Percentiles rank a stretch among this genome's conserved stretches.
These are phyloP conservation scores for Apocheima hispidaria DNA, from an alignment of 2,888 invertebrate genomes.

Conservation along the genomic window DNA sequence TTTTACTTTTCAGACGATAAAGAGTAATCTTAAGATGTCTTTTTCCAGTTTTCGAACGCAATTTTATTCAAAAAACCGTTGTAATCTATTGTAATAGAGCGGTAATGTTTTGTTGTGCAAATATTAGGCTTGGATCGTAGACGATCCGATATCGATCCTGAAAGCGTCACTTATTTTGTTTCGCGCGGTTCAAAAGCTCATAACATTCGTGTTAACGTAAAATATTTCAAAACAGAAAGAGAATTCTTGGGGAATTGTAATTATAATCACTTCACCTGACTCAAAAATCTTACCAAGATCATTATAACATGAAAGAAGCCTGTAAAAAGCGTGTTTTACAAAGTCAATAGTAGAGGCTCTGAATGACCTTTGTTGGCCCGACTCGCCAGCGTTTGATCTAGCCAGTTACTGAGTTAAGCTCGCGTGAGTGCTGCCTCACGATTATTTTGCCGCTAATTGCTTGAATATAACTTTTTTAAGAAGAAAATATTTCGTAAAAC, in stretches of 20 bases:
- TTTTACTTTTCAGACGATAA: neutral
- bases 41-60: neutral
- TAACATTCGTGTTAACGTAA: neutral
- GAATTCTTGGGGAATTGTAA: neutral
- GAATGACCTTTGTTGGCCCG: conserved; percentile 30
- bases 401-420: conserved; percentile 14
- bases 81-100: conserved; percentile 7
- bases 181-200: conserved; percentile 33
- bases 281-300: neutral
- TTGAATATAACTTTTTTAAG: conserved; percentile 15
- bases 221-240: neutral
- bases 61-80: conserved; percentile 22
- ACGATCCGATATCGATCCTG: conserved; percentile 41
- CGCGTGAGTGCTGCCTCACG: conserved; percentile 25
- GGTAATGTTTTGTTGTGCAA: conserved; percentile 36
- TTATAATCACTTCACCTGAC: neutral
- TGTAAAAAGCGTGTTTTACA: conserved; percentile 4
- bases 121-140: conserved; percentile 38
- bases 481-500: conserved; percentile 7
- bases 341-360: neutral
- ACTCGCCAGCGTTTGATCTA: conserved; percentile 15
- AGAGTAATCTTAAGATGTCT: neutral
- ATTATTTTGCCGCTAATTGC: conserved; percentile 31
- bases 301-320: conserved; percentile 4
- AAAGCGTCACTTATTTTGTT: conserved; percentile 40